These are phyloP conservation scores for Sepioteuthis lessoniana DNA, from an alignment of 2,888 invertebrate genomes.

Conservation along the genomic window DNA sequence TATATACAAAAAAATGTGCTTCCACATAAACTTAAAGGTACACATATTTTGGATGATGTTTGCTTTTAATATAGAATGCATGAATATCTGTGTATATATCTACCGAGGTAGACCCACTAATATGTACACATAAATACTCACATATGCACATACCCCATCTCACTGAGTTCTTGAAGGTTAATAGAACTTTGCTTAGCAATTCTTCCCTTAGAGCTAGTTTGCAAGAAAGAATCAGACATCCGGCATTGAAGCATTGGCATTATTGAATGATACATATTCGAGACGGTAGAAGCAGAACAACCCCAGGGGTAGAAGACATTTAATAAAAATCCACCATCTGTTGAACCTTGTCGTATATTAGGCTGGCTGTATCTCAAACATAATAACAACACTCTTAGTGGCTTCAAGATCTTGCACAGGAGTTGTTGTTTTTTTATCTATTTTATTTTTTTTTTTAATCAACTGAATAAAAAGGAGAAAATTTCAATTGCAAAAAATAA, in stretches of 20 bases:
- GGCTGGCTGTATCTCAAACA: conserved; percentile 2
- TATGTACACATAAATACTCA: too few relatives aligned
- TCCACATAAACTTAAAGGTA: too few relatives aligned
- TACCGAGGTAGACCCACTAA: too few relatives aligned
- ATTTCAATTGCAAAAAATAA: background rate
- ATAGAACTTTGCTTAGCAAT: background rate
- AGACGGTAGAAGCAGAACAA: background rate
- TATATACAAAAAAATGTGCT: background rate
- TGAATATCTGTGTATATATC: too few relatives aligned
- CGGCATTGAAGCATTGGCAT: conserved; percentile 33
- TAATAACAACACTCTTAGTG: background rate
- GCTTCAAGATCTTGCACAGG: background rate
- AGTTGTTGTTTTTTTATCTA: background rate
- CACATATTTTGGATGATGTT: too few relatives aligned
- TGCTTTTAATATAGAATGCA: too few relatives aligned
- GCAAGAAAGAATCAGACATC: background rate
- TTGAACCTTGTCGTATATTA: background rate
- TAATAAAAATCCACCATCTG: conserved; percentile 14
- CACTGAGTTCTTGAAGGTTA: background rate
- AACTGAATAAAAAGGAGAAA: background rate
- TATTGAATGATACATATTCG: conserved; percentile 18
- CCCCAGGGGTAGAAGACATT: conserved; percentile 13
- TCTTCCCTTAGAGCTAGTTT: background rate
- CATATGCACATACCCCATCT: background rate
- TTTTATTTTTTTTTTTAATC: conserved; percentile 1